A percentile compares a stretch with the other conserved stretches of the same genome.
Evolutionary conservation across 2,797 vertebrate genomes (phyloP).

Genomic region (Cyprinella venusta): DNA sequence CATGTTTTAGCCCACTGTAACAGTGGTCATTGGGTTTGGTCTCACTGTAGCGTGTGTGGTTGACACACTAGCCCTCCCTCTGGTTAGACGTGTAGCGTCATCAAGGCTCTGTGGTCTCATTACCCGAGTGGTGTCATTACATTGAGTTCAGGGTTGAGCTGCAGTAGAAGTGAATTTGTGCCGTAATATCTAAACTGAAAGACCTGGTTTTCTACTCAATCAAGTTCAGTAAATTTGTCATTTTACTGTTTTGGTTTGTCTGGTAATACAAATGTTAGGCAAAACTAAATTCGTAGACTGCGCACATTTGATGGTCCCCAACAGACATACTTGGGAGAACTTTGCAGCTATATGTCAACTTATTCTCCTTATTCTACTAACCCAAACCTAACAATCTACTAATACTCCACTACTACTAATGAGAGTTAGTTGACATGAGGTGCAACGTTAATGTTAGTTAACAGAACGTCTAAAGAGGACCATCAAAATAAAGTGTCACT

Average conservation of each 20-base stretch:
- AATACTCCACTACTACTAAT: not conserved
- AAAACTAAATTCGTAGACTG: not conserved
- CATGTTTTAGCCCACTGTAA: conserved; percentile 44
- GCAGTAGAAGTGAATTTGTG: conserved; percentile 26
- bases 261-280: conserved; percentile 11
- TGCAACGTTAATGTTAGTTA: not conserved
- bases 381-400: not conserved
- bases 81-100: conserved; percentile 44
- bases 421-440: not conserved
- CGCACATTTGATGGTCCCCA: not conserved
- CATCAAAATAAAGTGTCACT: too few relatives aligned
- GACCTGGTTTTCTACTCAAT: conserved; percentile 36
- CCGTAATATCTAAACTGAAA: conserved; percentile 19
- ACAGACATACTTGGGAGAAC: not conserved
- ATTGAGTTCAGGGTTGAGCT: conserved; percentile 46
- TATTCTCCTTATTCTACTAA: not conserved
- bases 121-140: conserved; percentile 42
- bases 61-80: conserved; percentile 48
- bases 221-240: conserved; percentile 11
- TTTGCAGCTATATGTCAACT: not conserved
- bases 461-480: too few relatives aligned
- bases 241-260: conserved; percentile 40
- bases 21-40: conserved; percentile 42
- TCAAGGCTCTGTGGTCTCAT: conserved; percentile 52
- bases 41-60: conserved; percentile 38